Evolutionary conservation across 2,888 invertebrate genomes (phyloP).

Genomic region (Auanema sp.): DNA sequence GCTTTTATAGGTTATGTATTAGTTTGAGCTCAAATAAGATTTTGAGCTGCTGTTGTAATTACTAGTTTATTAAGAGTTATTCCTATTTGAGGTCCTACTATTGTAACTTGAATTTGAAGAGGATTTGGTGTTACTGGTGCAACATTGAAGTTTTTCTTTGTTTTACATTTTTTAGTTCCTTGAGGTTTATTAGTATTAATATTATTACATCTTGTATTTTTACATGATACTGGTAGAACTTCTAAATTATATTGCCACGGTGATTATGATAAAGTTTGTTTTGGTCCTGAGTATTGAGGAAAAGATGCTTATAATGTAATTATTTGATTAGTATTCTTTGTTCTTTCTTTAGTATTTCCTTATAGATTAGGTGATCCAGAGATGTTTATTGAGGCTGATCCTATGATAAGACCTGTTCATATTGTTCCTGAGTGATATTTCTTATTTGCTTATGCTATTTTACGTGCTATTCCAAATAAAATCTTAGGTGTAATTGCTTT

Average conservation of each 20-base stretch:
- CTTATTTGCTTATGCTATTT: slow-evolving; percentile 79
- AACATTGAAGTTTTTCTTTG: slow-evolving; percentile 78
- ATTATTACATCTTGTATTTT: slow-evolving; percentile 58
- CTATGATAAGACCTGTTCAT: slow-evolving; percentile 75
- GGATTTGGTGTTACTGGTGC: slow-evolving; percentile 78
- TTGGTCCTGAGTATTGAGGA: slow-evolving; percentile 47
- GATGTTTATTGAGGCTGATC: slow-evolving; percentile 77
- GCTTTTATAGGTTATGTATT: slow-evolving; percentile 80
- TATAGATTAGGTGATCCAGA: slow-evolving; percentile 71
- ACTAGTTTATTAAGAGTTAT: slow-evolving; percentile 73
- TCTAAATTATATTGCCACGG: slow-evolving; percentile 50
- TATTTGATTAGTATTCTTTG: slow-evolving; percentile 69
- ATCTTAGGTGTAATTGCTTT: slow-evolving; percentile 76
- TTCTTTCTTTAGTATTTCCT: slow-evolving; percentile 70
- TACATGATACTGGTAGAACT: slow-evolving; percentile 62
- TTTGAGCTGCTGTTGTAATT: slow-evolving; percentile 81
- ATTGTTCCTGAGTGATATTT: slow-evolving; percentile 86
- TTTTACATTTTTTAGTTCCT: slow-evolving; percentile 76
- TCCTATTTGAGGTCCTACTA: slow-evolving; percentile 45
- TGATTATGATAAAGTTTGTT: slow-evolving; percentile 54
- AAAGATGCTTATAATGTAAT: slow-evolving; percentile 66
- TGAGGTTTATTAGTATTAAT: slow-evolving; percentile 71
- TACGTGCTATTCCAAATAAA: slow-evolving; percentile 81
- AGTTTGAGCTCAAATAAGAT: slow-evolving; percentile 81
- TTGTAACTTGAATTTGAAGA: slow-evolving; percentile 75